Conservation (phyloP, 2,888 invertebrate genomes). For the Chalcis sispes region DNA sequence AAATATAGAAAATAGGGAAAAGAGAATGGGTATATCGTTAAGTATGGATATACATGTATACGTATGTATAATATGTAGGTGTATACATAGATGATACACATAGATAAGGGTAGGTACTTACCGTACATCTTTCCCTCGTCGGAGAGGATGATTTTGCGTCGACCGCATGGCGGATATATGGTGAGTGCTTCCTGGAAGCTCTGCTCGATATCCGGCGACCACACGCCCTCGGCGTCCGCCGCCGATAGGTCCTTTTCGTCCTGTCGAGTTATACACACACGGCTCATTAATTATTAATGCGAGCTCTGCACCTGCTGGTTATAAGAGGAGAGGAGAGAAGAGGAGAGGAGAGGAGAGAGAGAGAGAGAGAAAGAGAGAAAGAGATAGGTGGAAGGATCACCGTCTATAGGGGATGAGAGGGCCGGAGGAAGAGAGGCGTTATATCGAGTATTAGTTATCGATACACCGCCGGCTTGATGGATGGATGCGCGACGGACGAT, state of each 20-base stretch:
- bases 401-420: no score
- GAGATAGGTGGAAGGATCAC: neutral
- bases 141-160: slow-evolving; percentile 99
- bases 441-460: slow-evolving; percentile 46
- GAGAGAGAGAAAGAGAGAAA: no score
- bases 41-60: neutral
- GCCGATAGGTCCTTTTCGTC: slow-evolving; percentile 94
- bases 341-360: no score
- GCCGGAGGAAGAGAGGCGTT: no score
- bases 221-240: slow-evolving; percentile 99
- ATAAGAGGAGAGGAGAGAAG: neutral
- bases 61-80: neutral
- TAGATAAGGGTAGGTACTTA: slow-evolving; percentile 80
- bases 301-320: no score
- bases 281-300: slow-evolving; percentile 47
- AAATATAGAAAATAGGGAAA: neutral
- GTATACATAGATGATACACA: neutral
- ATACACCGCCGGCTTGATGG: no score
- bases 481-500: neutral
- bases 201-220: slow-evolving; percentile 99
- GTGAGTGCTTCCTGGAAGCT: slow-evolving; percentile 99
- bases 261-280: slow-evolving; percentile 74
- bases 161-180: slow-evolving; percentile 99
- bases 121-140: slow-evolving; percentile 99
- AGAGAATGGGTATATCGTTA: neutral